Conservation (phyloP, 2,888 invertebrate species). For the Celastrina argiolus region DNA sequence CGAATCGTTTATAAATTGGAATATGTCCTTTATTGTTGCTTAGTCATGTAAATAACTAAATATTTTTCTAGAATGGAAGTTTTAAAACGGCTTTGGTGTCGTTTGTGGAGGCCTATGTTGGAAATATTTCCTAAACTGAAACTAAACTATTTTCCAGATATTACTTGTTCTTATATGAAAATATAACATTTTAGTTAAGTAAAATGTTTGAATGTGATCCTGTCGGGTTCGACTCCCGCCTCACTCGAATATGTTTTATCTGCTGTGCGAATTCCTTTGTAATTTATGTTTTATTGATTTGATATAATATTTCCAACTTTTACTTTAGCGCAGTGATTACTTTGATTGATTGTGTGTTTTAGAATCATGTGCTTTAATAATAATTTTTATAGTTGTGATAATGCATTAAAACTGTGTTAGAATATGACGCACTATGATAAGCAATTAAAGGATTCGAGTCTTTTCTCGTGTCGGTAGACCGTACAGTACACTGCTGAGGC, state of each 20-base stretch:
- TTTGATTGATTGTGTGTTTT: neutral
- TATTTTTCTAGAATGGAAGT: neutral
- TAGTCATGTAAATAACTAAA: neutral
- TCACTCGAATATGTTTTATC: neutral
- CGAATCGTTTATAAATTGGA: no score
- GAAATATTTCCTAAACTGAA: no score
- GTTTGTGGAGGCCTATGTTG: slow-evolving; percentile 6
- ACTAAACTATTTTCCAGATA: neutral
- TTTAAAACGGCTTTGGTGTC: neutral
- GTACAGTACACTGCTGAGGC: neutral
- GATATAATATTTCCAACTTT: neutral
- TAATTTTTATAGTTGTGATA: neutral
- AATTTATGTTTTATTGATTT: neutral
- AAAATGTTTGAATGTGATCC: neutral
- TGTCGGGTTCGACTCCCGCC: slow-evolving; percentile 29
- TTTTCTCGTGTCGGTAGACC: no score
- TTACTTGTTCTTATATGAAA: no score
- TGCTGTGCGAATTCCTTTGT: slow-evolving; percentile 21
- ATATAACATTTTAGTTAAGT: no score
- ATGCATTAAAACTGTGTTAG: slow-evolving; percentile 2
- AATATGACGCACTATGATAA: neutral
- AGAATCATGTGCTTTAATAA: neutral
- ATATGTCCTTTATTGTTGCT: no score
- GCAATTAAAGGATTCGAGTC: neutral
- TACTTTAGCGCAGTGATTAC: slow-evolving; percentile 9